These are phyloP conservation scores for Spatula clypeata DNA, from an alignment of 2,797 vertebrate species.

Conservation along the genomic window DNA sequence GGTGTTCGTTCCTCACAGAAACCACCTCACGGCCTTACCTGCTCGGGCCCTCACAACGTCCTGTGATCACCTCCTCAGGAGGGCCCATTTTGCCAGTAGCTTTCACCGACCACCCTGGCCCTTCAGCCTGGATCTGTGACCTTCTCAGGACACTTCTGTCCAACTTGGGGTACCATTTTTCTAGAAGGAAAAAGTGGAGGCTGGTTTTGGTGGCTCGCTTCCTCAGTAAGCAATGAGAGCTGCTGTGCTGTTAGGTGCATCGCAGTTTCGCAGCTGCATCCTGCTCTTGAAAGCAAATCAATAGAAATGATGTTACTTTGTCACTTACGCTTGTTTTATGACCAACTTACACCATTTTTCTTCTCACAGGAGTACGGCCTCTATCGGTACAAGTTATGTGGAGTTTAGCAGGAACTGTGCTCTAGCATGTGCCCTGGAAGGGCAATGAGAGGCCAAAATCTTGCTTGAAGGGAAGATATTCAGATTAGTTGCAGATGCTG, in stretches of 20 bases:
- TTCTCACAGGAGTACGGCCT: neutral
- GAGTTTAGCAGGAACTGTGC: neutral
- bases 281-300: constrained; percentile 28
- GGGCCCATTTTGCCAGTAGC: neutral
- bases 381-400: neutral
- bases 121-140: neutral
- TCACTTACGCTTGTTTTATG: constrained; percentile 12
- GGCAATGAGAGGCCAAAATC: neutral
- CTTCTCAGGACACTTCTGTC: neutral
- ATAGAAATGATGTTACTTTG: constrained; percentile 36
- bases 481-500: neutral
- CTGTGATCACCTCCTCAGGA: neutral
- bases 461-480: neutral
- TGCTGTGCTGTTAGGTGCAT: neutral
- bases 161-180: rapidly evolving
- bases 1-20: rapidly evolving
- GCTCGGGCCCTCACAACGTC: too few species aligned
- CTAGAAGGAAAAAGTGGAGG: too few species aligned
- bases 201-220: rapidly evolving
- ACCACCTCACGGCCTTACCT: too few species aligned
- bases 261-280: neutral
- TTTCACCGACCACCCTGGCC: neutral
- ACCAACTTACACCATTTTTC: neutral
- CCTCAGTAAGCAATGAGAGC: neutral
- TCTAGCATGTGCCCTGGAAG: neutral